Base-by-base conservation (phyloP, 1,140 invertebrate genomes). In the Ericerus pela region DNA sequence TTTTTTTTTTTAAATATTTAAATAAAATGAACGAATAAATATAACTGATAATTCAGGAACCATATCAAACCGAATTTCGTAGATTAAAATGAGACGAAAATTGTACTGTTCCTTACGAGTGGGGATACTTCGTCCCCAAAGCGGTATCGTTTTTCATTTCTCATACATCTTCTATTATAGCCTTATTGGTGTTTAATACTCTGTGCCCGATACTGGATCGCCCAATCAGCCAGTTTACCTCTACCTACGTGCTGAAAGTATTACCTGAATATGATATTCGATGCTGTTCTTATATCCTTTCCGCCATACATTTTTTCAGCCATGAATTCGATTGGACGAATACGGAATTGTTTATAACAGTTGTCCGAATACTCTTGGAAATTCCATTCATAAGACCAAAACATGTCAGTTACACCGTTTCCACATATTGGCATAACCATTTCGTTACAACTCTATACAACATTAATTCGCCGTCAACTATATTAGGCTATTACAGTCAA, bases 381-480 rank as follows among this genome's bases (percentile, higher is more conserved):
- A 70, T 93, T 76, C 89, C 90, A 96, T 0, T 72, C 55, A 0
- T 63, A 59, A 2, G 77, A 72, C 64, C 88, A 83, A 69, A 93
- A 96, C 81, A 97, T 91, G 61, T 89, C 88, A 26, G 79, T 73
- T 11, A 72, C 64, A 14, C 85, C 84, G 62, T 82, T 79, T 5
- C 77, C 72, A 68, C 94, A 96, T 70, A 88, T 81, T 0, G 90
- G 90, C 84, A 95, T 92, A 38, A 95, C 82, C 84, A 97, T 94
- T 71, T 98, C 93, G 26, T 91, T 93, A 67, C 94, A 97, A 8
- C 82, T 75, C 80, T 93, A 72, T 59, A 70, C 74, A 63, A 63
- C 47, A 55, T 56, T n/a, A n/a, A n/a, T n/a, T n/a, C n/a, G n/a
- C n/a, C n/a, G n/a, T n/a, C 37, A 36, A 58, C 38, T 8, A 57